Evolutionary conservation across 2,888 invertebrate genomes (phyloP), one percentile per base, ranked within the genome.

Genomic region (Auanema sp.): DNA sequence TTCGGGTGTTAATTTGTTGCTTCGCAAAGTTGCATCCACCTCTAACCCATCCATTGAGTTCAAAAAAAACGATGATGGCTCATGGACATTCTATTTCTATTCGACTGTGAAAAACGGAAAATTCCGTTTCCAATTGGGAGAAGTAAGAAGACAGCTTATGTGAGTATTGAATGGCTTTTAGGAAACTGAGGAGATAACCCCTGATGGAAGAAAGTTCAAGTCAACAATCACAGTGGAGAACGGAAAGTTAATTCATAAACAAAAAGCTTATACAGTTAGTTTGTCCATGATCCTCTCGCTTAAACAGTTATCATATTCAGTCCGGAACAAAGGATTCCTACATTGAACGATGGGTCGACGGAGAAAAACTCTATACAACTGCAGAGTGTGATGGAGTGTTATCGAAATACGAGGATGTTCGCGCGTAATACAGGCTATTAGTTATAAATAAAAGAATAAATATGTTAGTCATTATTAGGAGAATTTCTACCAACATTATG

Each of bases 401-500:
- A 14, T 21, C 50, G 23, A 57, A n/a, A 5, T 49, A 44, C 14
- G 40, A 50, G 23, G 62, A 47, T 18, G 47, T 47, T 10, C 47
- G 21, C 10, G 47, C 21, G 47, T 18, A 18, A 47, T 18, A 16
- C 11, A 11, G n/a, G 11, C n/a, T 43, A 43, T 43, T 16, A 5
- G 21, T 21, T 18, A 47, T 47, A 47, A 47, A 10, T 3, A 47
- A 18, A 18, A 47, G 16, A 47, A 47, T 47, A 47, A 47, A 47
- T 10, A 47, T 47, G 16, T 47, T 47, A 47, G 47, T 23, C 14
- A n/a, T 23, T 14, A 14, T 21, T 16, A 10, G 52, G n/a, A 23
- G 62, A 52, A 6, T 52, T 43, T 21, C 58, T 41, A n/a, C 66
- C 60, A 23, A 73, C 73, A 50, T 73, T 66, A 55, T 74, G 74